Evolutionary conservation across 2,888 invertebrate genomes (phyloP).

Genomic region (Mamestra brassicae): DNA sequence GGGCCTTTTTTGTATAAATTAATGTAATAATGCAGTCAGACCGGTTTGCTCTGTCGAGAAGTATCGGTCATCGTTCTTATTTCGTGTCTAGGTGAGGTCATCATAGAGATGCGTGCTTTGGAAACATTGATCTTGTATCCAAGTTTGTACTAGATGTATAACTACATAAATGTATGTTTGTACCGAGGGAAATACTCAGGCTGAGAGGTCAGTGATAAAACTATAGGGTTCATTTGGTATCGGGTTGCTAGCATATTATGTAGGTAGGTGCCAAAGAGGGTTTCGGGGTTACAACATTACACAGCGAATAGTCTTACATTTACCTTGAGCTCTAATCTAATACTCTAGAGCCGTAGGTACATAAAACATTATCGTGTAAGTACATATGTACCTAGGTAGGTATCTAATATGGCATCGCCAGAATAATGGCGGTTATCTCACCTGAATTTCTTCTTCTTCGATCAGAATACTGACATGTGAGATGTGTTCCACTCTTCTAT

Average conservation of each 20-base stretch:
- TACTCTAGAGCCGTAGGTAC: conserved; percentile 5
- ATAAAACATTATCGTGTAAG: neutral
- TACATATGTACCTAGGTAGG: neutral
- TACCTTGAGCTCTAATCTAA: conserved; percentile 36
- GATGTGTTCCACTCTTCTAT: conserved; percentile 57
- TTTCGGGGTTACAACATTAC: neutral
- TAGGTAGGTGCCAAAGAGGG: too few species aligned
- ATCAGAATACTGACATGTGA: conserved; percentile 76
- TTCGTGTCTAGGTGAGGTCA: conserved; percentile 35
- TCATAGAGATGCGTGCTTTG: conserved; percentile 7
- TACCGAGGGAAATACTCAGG: neutral
- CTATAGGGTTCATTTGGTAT: neutral
- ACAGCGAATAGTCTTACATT: conserved; percentile 5
- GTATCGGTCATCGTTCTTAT: conserved; percentile 47
- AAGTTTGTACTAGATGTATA: neutral
- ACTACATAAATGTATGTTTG: too few species aligned
- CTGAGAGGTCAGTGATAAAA: neutral
- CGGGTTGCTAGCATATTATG: neutral
- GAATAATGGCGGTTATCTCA: conserved; percentile 42
- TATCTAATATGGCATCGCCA: neutral
- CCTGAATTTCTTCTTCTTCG: conserved; percentile 74
- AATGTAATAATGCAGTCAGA: conserved; percentile 38
- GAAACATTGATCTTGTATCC: conserved; percentile 16
- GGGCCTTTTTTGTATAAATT: conserved; percentile 11
- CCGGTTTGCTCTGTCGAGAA: conserved; percentile 22